Conservation (phyloP, 2,113 vertebrate genomes). For the Rallus limicola region DNA sequence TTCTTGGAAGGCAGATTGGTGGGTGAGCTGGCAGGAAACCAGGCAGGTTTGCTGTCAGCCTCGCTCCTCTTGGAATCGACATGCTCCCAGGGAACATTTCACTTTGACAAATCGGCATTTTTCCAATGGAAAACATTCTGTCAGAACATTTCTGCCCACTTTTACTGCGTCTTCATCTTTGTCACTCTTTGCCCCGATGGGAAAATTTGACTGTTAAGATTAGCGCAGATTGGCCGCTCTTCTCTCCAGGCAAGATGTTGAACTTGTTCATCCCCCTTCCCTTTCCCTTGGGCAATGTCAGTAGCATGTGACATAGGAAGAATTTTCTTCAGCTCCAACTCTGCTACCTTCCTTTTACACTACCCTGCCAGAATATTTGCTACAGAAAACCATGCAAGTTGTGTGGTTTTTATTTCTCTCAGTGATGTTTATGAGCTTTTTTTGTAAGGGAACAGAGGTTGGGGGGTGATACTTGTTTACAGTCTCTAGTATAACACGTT, state of each 20-base stretch:
- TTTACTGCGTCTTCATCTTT: neutral
- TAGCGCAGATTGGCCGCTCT: fast-evolving
- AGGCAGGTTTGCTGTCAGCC: neutral
- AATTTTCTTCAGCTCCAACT: neutral
- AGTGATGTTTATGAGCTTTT: neutral
- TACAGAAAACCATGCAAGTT: neutral
- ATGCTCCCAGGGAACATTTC: fast-evolving
- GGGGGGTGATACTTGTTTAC: neutral
- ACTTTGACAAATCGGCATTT: neutral
- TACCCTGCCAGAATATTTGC: neutral
- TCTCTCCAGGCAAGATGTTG: neutral
- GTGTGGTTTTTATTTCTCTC: neutral
- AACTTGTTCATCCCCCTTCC: neutral
- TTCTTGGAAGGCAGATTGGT: neutral
- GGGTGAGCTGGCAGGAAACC: neutral
- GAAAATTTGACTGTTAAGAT: neutral
- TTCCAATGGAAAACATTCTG: constrained; percentile 17
- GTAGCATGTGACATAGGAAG: neutral
- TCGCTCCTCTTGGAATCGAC: neutral
- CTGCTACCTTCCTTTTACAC: neutral
- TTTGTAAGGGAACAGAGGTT: neutral
- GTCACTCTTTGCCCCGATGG: neutral
- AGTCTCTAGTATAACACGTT: neutral
- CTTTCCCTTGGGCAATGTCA: neutral
- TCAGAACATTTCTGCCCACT: neutral